Percentiles rank a stretch among this genome's conserved stretches.
These are phyloP conservation scores for Pyrgilauda ruficollis DNA, from an alignment of 2,113 vertebrate genomes.

Conservation along the genomic window DNA sequence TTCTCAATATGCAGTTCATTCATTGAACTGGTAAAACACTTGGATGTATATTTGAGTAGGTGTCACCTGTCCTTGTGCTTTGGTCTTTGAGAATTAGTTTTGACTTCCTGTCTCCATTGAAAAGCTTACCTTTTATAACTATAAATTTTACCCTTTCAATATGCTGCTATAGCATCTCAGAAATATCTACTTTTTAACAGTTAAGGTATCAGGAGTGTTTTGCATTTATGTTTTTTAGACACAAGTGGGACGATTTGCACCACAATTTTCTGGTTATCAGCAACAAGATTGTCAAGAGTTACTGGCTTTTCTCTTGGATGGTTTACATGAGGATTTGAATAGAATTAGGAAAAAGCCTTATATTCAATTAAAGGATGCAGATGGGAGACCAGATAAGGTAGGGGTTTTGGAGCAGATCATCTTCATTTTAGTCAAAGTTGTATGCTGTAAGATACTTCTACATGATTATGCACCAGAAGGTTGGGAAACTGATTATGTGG, in stretches of 20 bases:
- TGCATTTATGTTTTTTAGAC: constrained; percentile 72
- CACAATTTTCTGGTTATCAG: constrained; percentile 98
- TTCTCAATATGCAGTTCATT: background rate
- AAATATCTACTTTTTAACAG: background rate
- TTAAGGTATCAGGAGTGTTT: background rate
- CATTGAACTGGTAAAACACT: background rate
- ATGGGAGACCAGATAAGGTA: constrained; percentile 94
- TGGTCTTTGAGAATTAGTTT: background rate
- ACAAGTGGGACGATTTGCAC: constrained; percentile 95
- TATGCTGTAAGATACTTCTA: background rate
- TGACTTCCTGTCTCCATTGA: background rate
- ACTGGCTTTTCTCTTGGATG: constrained; percentile 95
- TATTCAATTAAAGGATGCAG: constrained; percentile 95
- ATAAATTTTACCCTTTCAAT: background rate
- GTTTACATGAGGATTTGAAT: constrained; percentile 96
- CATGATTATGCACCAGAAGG: background rate
- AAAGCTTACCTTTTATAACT: background rate
- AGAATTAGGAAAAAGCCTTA: constrained; percentile 98
- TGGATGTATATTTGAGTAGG: background rate
- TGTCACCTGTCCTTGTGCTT: background rate
- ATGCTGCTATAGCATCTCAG: background rate
- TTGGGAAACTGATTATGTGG: background rate
- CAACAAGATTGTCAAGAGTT: constrained; percentile 98
- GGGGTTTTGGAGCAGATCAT: background rate
- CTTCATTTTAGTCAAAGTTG: background rate